Evolutionary conservation across 2,888 invertebrate species (phyloP).

Genomic region (Esperia sulphurella): DNA sequence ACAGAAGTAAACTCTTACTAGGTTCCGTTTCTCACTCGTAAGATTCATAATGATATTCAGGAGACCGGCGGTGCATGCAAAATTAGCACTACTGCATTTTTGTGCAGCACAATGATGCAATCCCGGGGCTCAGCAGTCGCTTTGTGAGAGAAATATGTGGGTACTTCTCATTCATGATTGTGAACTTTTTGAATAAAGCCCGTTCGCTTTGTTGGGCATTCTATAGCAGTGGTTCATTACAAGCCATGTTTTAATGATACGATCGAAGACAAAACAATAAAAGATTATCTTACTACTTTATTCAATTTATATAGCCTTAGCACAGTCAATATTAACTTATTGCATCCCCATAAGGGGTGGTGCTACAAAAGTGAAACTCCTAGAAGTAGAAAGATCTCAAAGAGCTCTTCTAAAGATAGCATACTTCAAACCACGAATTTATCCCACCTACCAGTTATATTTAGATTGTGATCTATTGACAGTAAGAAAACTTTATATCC

Average conservation of each 20-base stretch:
- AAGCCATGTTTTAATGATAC: constrained; percentile 4
- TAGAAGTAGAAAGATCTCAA: too few species aligned
- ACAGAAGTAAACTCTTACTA: constrained; percentile 17
- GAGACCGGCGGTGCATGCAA: constrained; percentile 51
- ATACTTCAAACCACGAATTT: too few species aligned
- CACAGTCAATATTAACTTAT: too few species aligned
- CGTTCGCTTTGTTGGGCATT: constrained; percentile 31
- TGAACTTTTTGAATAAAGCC: constrained; percentile 63
- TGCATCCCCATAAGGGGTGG: too few species aligned
- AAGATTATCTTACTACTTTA: too few species aligned
- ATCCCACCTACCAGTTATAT: too few species aligned
- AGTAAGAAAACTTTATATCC: too few species aligned
- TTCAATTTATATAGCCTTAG: too few species aligned
- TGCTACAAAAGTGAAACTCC: too few species aligned
- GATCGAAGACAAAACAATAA: too few species aligned
- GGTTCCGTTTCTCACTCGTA: constrained; percentile 33
- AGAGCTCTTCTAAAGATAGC: too few species aligned
- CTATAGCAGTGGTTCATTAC: constrained; percentile 48
- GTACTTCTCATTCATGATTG: constrained; percentile 47
- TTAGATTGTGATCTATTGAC: too few species aligned
- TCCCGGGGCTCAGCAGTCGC: constrained; percentile 48
- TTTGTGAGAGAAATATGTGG: constrained; percentile 50
- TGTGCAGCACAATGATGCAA: constrained; percentile 70
- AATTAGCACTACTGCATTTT: constrained; percentile 69
- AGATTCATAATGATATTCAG: constrained; percentile 58